A percentile compares a stretch with the other conserved stretches of the same genome.
These are phyloP conservation scores for Stegostoma tigrinum DNA, from an alignment of 2,113 vertebrate species.

Conservation along the genomic window DNA sequence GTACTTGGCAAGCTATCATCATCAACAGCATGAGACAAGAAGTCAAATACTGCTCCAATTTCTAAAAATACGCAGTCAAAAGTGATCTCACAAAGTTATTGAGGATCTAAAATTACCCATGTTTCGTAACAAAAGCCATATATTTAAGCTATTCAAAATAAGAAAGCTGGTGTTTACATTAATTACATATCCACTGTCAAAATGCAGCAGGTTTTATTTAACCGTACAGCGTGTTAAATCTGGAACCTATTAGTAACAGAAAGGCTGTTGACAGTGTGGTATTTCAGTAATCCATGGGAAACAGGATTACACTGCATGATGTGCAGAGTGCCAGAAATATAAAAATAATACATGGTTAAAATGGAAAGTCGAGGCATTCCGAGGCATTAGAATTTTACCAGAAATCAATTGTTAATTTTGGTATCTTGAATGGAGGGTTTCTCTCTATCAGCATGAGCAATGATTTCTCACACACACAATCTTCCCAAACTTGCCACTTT, in stretches of 20 bases:
- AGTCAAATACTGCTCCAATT: background rate
- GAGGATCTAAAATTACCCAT: background rate
- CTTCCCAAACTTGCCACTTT: too few species aligned
- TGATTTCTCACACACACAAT: too few species aligned
- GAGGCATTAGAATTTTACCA: background rate
- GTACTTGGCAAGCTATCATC: background rate
- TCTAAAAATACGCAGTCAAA: background rate
- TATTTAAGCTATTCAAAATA: background rate
- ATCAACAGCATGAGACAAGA: background rate
- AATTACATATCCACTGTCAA: constrained; percentile 14
- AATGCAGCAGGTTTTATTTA: constrained; percentile 6
- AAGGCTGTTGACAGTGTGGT: background rate
- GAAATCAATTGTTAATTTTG: too few species aligned
- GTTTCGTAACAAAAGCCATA: background rate
- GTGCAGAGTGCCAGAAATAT: background rate
- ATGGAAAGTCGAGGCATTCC: background rate
- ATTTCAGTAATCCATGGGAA: constrained; percentile 15
- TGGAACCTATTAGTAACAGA: constrained; percentile 27
- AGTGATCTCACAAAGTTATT: background rate
- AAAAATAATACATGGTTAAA: background rate
- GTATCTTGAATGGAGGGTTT: too few species aligned
- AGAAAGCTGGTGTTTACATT: background rate
- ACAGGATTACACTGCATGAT: background rate
- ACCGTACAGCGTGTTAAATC: background rate
- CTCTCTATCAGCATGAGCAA: too few species aligned